Conservation (phyloP, 2,888 invertebrate species). For the Steinernema scapterisci region DNA sequence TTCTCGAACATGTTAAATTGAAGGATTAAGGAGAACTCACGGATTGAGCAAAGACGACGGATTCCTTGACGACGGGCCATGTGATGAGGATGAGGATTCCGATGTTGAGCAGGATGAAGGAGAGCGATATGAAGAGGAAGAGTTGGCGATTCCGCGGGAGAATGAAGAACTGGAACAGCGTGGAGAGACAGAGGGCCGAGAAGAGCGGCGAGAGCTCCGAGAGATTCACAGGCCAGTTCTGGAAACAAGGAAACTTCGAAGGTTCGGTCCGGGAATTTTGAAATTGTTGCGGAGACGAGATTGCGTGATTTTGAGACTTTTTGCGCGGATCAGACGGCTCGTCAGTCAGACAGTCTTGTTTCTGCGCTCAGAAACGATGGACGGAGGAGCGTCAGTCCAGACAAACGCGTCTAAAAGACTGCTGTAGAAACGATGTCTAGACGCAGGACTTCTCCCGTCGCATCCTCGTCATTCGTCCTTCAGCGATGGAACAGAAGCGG, state of each 20-base stretch:
- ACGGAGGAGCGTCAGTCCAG: no score
- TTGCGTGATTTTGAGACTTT: not conserved
- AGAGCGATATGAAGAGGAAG: conserved; percentile 56
- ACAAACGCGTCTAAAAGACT: no score
- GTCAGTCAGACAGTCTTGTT: no score
- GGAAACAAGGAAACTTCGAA: not conserved
- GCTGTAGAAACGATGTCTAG: no score
- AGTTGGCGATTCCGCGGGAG: conserved; percentile 64
- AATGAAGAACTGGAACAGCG: conserved; percentile 62
- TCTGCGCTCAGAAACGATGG: no score
- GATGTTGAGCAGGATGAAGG: conserved; percentile 59
- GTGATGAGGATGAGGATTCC: conserved; percentile 43
- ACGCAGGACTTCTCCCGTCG: no score
- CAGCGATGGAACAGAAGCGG: not conserved
- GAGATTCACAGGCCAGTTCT: conserved; percentile 29
- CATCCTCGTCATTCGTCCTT: no score
- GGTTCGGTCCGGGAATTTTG: no score
- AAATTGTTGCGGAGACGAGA: no score
- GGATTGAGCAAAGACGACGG: conserved; percentile 6
- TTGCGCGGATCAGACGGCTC: not conserved
- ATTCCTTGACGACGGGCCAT: conserved; percentile 15
- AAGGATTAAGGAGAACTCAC: not conserved
- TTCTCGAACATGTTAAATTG: not conserved
- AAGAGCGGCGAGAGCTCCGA: conserved; percentile 44
- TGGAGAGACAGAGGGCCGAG: conserved; percentile 42